phyloP scores from a whole-genome alignment of 53 echinoderm and acorn worm species.

The Astropecten irregularis region DNA sequence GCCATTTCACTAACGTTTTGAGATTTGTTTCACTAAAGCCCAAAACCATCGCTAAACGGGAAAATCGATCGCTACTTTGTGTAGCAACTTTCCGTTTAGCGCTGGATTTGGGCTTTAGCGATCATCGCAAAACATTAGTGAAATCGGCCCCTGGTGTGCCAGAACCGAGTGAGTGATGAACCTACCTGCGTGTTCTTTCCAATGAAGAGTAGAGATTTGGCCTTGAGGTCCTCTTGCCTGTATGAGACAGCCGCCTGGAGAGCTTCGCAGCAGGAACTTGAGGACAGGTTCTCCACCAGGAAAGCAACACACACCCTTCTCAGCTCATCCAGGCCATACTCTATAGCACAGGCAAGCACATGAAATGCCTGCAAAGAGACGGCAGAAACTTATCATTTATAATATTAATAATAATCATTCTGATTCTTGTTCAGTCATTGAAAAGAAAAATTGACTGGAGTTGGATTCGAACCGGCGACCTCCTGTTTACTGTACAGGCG shows the following conservation, averaged over 20 bases:
- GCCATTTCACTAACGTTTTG: no score
- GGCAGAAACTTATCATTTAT: background rate
- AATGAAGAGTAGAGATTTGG: conserved; percentile 54
- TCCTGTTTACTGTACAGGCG: no score
- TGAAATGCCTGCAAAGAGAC: conserved; percentile 1
- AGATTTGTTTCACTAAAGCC: no score
- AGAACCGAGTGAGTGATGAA: no score
- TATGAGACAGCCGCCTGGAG: conserved; percentile 73
- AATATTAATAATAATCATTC: background rate
- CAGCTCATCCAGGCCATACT: conserved; percentile 78
- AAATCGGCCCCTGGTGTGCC: no score
- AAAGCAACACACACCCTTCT: conserved; percentile 62
- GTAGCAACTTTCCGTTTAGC: no score
- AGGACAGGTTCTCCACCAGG: conserved; percentile 54
- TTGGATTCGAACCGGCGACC: no score
- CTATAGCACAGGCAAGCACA: conserved; percentile 71
- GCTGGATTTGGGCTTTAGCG: no score
- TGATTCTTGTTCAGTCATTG: background rate
- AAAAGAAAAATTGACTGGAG: no score
- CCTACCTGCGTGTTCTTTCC: conserved; percentile 74
- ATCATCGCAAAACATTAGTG: no score
- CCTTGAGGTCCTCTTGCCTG: conserved; percentile 64
- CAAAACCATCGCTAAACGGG: no score
- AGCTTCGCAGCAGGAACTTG: conserved; percentile 61
- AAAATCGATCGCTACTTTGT: no score